Evolutionary conservation across 2,797 vertebrate genomes (phyloP), one percentile per base, ranked within the genome.

Genomic region (Thamnophis elegans): DNA sequence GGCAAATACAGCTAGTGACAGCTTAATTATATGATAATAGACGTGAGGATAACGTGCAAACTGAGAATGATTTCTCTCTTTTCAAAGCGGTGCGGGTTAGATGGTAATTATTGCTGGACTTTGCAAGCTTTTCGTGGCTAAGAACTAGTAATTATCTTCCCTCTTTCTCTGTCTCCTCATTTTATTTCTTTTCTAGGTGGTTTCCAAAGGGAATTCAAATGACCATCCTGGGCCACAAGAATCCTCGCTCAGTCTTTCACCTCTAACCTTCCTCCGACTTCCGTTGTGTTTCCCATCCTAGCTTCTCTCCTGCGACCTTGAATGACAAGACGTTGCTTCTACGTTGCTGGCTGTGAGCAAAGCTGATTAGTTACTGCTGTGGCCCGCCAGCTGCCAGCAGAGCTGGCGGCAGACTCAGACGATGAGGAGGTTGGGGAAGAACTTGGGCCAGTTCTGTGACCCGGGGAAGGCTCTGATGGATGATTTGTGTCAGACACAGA

Each of bases 1-100:
- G 91, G 60, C 90, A 95, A 95, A 94, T 95, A 95, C 56, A 2
- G 1, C 60, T 93, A 95, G 59, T 88, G 22, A 47, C 88, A 94
- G 11, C 87, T 62, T 94, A 94, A 95, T 86, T 89, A 58, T 85
- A 90, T 65, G 42, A 93, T 89, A 95, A 94, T 93, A 28, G 0
- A 53, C 88, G 25, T 9, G 89, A 86, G 86, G 2, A 85, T 94
- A 92, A 36, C 73, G 91, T 89, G 53, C 89, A 94, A 96, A 95
- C 25, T 91, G 5, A 89, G 85, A 68, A 93, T 93, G 90, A 85
- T 93, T 62, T 92, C 56, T 82, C 32, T 51, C 85, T 62, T 93
- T 90, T 90, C 92, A 92, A 93, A 42, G 0, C 42, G 93, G 36
- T 32, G 42, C 93, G 90, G 92, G 32, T 91, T 94, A 93, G 91